These are phyloP conservation scores for Orthosia gracilis DNA, from an alignment of 2,888 invertebrate species.

Conservation along the genomic window DNA sequence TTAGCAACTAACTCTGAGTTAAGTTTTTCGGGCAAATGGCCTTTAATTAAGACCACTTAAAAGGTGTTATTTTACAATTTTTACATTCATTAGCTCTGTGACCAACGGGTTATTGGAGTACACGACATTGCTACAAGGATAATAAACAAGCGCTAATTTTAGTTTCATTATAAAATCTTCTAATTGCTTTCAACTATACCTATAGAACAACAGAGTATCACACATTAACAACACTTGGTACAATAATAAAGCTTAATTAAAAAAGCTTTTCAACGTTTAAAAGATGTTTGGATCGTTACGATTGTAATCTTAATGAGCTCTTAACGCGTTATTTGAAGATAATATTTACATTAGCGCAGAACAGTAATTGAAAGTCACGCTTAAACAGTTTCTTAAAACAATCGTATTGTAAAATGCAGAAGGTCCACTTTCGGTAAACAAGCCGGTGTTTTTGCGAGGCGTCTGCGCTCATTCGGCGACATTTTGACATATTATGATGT, in stretches of 20 bases:
- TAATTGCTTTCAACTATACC: not conserved
- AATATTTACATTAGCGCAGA: conserved; percentile 59
- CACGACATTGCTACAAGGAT: not conserved
- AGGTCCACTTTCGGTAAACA: conserved; percentile 31
- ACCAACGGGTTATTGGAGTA: not conserved
- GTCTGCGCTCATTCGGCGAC: not conserved
- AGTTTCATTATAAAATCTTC: not conserved
- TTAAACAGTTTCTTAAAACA: conserved; percentile 59
- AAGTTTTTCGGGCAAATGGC: too few species aligned
- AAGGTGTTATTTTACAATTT: not conserved
- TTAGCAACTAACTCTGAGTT: too few species aligned
- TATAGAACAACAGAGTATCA: conserved; percentile 1
- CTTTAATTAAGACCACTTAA: not conserved
- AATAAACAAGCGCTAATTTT: not conserved
- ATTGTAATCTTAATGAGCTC: conserved; percentile 59
- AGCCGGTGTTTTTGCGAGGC: not conserved
- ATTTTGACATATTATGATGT: conserved; percentile 22
- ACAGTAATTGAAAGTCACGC: conserved; percentile 63
- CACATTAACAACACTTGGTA: conserved; percentile 19
- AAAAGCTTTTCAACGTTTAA: conserved; percentile 38
- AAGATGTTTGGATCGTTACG: conserved; percentile 41
- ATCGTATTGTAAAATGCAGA: conserved; percentile 22
- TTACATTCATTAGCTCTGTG: not conserved
- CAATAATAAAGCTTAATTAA: conserved; percentile 24
- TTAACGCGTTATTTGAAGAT: conserved; percentile 58